Conservation (phyloP, 2,888 invertebrate genomes). For the Cotesia congregata region DNA sequence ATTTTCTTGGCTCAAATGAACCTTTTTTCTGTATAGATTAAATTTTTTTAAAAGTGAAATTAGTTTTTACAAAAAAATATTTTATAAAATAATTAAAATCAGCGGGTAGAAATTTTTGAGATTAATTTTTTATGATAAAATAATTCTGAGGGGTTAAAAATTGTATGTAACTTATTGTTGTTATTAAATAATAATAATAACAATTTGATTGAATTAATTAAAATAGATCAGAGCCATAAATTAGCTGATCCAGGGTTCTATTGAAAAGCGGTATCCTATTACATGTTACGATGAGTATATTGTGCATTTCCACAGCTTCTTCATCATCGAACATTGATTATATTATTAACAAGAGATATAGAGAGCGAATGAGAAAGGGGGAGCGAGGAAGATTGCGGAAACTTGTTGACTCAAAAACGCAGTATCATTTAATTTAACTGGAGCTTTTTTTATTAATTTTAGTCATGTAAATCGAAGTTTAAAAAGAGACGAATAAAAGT, state of each 20-base stretch:
- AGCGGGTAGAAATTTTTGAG: too few species aligned
- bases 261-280: neutral
- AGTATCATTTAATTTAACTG: conserved; percentile 22
- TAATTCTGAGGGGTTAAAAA: too few species aligned
- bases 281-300: neutral
- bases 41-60: too few species aligned
- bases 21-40: too few species aligned
- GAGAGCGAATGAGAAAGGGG: neutral
- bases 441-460: neutral
- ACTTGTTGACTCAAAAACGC: conserved; percentile 22
- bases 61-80: too few species aligned
- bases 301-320: conserved; percentile 33
- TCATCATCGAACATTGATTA: conserved; percentile 20
- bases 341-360: neutral
- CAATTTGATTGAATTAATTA: neutral
- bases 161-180: neutral
- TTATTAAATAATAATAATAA: neutral
- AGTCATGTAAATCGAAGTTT: neutral
- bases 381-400: neutral
- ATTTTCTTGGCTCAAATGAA: too few species aligned
- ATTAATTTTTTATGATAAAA: too few species aligned
- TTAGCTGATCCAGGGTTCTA: neutral
- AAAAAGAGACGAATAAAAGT: neutral
- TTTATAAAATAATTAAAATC: too few species aligned
- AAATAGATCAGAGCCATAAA: neutral